Percentiles rank a stretch among this genome's conserved stretches.
phyloP scores from a whole-genome alignment of 2,797 vertebrate genomes.

The Poeciliopsis paucimaculata region DNA sequence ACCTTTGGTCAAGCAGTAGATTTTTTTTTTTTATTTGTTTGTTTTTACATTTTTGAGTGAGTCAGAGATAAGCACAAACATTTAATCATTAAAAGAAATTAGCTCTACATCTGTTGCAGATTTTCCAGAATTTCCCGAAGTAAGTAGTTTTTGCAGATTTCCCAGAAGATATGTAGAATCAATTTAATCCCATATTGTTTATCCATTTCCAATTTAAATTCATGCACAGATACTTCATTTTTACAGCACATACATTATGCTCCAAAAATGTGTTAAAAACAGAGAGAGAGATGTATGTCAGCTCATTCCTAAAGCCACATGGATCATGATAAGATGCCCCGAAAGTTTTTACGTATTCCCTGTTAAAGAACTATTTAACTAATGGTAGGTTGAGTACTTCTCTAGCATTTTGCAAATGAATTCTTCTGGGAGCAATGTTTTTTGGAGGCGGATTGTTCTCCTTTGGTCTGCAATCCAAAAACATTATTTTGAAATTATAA shows the following conservation, averaged over 20 bases:
- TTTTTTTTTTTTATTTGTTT: not conserved
- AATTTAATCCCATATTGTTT: slow-evolving; percentile 10
- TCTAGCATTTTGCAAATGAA: slow-evolving; percentile 2
- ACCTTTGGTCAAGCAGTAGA: slow-evolving; percentile 1
- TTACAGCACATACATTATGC: not conserved
- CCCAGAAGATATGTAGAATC: slow-evolving; percentile 2
- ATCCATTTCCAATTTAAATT: slow-evolving; percentile 1
- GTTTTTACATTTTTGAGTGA: slow-evolving; percentile 13
- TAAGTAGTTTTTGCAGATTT: slow-evolving; percentile 25
- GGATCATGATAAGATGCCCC: not conserved
- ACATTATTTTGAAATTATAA: not conserved
- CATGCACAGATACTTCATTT: slow-evolving; percentile 2
- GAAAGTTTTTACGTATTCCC: not conserved
- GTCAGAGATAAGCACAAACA: slow-evolving; percentile 20
- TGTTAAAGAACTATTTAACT: not conserved
- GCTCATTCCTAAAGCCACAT: not conserved
- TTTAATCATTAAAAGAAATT: slow-evolving; percentile 12
- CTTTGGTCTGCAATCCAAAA: slow-evolving; percentile 1
- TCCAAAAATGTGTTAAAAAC: not conserved
- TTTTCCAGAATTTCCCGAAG: slow-evolving; percentile 12
- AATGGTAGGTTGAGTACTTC: not conserved
- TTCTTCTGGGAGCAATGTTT: not conserved
- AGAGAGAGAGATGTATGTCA: not conserved
- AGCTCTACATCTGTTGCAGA: slow-evolving; percentile 20
- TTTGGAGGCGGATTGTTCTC: not conserved